Base-by-base conservation (phyloP, 2,797 vertebrate species). In the Phyllotis vaccarum region DNA sequence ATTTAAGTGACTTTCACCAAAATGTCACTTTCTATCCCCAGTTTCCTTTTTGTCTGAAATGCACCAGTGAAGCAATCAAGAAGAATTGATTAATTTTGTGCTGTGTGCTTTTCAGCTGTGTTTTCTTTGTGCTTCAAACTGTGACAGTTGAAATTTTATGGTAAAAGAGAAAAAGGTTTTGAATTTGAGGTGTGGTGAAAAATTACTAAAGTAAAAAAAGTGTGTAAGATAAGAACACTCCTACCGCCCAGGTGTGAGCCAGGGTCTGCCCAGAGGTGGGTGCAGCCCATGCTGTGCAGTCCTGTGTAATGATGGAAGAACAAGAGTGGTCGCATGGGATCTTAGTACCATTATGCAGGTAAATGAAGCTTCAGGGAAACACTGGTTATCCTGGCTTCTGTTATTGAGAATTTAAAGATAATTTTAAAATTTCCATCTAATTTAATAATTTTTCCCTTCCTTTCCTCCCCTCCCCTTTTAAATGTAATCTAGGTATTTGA, bases 41-140 rank as follows among this genome's bases (percentile, higher is more conserved):
- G 78, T 97, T 96, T 96, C 89, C 91, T 82, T 78, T 96, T 96
- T 78, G 86, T 97, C 21, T 46, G 43, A 87, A 94, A 87, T 92
- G 89, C 22, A 92, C 29, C 74, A 80, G 7, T 78, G 95, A 97
- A 97, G 87, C 95, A 72, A 49, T 95, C 3, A 19, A 95, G 31
- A 90, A 76, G 83, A 93, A 56, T 93, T 97, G 95, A 95, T 92
- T 97, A 56, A 96, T 97, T 97, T 91, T 96, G 92, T 97, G 58
- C 94, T 81, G 2, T 97, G 81, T 97, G 93, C 96, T 94, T 89
- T 72, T 70, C 89, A 92, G 40, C 76, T 89, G 81, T 75, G 58
- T 97, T 83, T 54, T 93, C 90, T 94, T 94, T 94, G 58, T 93
- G 94, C 93, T 97, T 95, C 56, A 79, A 93, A 92, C 93, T 91